These are phyloP conservation scores for Lycaon pictus DNA, from an alignment of 2,113 vertebrate genomes.

Conservation along the genomic window DNA sequence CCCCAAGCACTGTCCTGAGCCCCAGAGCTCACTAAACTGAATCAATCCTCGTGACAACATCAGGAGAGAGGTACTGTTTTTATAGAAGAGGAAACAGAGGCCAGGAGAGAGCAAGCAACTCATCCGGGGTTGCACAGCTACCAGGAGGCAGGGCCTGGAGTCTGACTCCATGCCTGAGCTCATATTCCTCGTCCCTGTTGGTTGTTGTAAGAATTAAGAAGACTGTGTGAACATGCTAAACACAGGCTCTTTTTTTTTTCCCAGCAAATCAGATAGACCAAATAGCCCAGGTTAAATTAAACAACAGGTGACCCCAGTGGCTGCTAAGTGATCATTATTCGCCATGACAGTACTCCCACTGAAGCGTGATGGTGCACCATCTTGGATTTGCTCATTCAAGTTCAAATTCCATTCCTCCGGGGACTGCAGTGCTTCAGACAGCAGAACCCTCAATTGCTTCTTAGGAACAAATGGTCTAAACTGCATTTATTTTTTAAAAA, in stretches of 20 bases:
- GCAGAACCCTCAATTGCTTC: rapidly evolving
- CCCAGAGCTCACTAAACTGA: rapidly evolving
- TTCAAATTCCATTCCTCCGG: rapidly evolving
- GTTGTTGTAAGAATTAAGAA: background rate
- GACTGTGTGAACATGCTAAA: rapidly evolving
- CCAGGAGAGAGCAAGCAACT: background rate
- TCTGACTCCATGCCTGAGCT: rapidly evolving
- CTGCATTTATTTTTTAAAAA: no score
- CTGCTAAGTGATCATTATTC: rapidly evolving
- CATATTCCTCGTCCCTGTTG: rapidly evolving
- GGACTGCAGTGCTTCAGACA: rapidly evolving
- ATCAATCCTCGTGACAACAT: rapidly evolving
- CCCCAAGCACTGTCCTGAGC: rapidly evolving
- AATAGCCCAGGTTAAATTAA: rapidly evolving
- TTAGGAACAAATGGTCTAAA: rapidly evolving
- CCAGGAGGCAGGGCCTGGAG: no score
- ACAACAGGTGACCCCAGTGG: rapidly evolving
- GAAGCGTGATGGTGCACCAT: rapidly evolving
- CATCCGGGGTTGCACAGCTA: background rate
- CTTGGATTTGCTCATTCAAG: background rate
- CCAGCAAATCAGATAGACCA: rapidly evolving
- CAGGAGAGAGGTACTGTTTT: background rate
- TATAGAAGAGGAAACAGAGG: rapidly evolving
- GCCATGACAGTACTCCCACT: rapidly evolving
- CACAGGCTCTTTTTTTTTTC: background rate